Evolutionary conservation across 1,140 invertebrate species (phyloP).

Genomic region (Ylistrum balloti): DNA sequence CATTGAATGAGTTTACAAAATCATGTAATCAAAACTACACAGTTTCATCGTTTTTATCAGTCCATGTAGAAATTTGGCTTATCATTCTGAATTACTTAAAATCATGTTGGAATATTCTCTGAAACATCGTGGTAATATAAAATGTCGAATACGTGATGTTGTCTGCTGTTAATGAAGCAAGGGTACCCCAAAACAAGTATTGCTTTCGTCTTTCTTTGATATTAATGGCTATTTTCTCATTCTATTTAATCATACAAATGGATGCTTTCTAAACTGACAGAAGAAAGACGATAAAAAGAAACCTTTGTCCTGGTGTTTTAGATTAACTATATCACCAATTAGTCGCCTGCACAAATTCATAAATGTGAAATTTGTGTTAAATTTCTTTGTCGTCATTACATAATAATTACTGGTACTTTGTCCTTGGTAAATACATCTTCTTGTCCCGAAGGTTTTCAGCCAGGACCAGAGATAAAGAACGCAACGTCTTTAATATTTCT

Average conservation of each 20-base stretch:
- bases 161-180: neutral
- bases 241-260: conserved; percentile 8
- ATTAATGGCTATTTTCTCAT: neutral
- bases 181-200: neutral
- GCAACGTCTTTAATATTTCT: neutral
- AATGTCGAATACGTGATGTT: neutral
- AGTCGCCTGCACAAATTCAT: conserved; percentile 27
- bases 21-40: no score
- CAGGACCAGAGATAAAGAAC: neutral
- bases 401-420: neutral
- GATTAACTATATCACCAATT: neutral
- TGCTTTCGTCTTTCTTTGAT: neutral
- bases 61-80: no score
- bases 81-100: neutral
- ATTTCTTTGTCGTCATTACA: conserved; percentile 4
- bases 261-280: neutral
- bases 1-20: no score
- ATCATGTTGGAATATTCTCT: neutral
- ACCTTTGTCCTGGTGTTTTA: neutral
- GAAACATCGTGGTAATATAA: neutral
- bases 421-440: neutral
- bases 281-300: neutral
- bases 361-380: conserved; percentile 40
- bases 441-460: neutral
- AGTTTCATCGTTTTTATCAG: no score